Conservation (phyloP, 2,113 vertebrate genomes). For the Recurvirostra avosetta region DNA sequence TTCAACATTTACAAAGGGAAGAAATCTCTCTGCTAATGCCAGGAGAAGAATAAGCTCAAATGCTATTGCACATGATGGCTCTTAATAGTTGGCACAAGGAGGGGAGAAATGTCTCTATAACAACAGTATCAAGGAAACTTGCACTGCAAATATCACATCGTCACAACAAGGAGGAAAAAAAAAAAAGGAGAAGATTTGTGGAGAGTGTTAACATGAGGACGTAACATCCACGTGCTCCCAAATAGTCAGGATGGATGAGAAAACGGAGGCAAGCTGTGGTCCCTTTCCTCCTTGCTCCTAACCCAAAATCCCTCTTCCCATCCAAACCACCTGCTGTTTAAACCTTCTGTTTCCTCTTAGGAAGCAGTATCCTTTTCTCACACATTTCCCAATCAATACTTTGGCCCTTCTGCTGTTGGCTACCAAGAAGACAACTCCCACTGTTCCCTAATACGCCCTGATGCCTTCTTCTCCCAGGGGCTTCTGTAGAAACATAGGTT, state of each 20-base stretch:
- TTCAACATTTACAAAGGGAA: constrained; percentile 46
- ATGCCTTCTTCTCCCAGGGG: neutral
- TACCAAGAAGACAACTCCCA: neutral
- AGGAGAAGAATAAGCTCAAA: constrained; percentile 54
- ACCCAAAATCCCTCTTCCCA: neutral
- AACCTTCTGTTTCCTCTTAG: neutral
- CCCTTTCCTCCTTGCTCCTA: neutral
- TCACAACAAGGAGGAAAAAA: neutral
- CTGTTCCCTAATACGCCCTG: neutral
- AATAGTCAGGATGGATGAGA: neutral
- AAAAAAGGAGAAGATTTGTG: neutral
- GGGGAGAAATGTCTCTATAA: constrained; percentile 7
- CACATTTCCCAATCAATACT: neutral
- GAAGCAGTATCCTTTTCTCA: neutral
- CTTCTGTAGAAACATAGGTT: neutral
- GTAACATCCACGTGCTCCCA: neutral
- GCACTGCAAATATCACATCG: neutral
- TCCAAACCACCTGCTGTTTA: neutral
- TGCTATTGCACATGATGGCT: constrained; percentile 4
- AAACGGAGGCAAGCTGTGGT: neutral
- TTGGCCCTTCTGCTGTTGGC: constrained; percentile 4
- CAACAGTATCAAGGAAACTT: neutral
- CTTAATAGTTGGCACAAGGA: neutral
- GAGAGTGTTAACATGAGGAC: neutral
- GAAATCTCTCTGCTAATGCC: constrained; percentile 25